Base-by-base conservation (phyloP, 2,888 invertebrate species). In the Trichopoda pennipes region DNA sequence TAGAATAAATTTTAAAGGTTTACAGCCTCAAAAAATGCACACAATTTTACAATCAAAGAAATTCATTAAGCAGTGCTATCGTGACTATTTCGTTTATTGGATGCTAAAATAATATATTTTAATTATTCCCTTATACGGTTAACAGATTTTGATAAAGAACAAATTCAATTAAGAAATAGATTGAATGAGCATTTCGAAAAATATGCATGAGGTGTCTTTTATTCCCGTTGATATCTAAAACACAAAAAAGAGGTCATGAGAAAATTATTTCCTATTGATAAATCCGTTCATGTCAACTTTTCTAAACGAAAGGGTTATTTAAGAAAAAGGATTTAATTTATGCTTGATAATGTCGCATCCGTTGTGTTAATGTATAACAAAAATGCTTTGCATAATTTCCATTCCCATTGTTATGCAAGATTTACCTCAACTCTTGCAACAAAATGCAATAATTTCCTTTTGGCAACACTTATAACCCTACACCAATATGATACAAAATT, bases 351-450 rank as follows among this genome's bases (percentile, higher is more conserved):
- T 28, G n/a, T 55, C 55, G 63, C 56, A 56, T 42, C 35, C 14
- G 19, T 58, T 35, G 44, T 21, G 3, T n/a, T 17, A 60, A 60
- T 16, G 42, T 44, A 44, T 28, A 35, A 44, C n/a, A 49, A 19
- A 49, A 49, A 49, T n/a, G 12, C 60, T 81, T 78, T 81, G 78
- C 58, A 81, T 78, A 66, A 23, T 60, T 17, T 55, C 38, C 7
- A 42, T 47, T 35, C 12, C 12, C 28, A 1, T 7, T 61, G 51
- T 47, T 12, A 38, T 51, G 51, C 12, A 47, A 10, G 17, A 53
- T 55, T 6, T 12, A 14, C 23, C 42, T 19, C 0, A 17, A 47
- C 3, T 42, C 16, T 42, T 75, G 76, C 51, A 53, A 53, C 49
- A 32, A 12, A 60, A 44, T 66, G n/a, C 16, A 58, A 32, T 19